Percentiles rank a stretch among this genome's conserved stretches.
Conservation (phyloP, 53 echinoderm and acorn worm genomes). For the Pentamera pediparva region DNA sequence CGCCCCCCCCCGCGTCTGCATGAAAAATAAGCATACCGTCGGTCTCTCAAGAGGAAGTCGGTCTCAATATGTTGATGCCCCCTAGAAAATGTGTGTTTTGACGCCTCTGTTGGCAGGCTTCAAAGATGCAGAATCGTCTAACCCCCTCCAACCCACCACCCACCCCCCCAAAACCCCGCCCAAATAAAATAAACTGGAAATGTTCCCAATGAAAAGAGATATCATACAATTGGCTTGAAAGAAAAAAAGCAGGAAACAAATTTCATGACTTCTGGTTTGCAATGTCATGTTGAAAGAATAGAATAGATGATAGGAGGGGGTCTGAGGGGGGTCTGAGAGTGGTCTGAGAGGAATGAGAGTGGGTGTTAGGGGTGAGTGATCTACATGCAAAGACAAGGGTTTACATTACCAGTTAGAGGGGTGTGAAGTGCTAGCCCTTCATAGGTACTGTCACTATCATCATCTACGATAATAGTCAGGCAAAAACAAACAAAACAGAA, state of each 20-base stretch:
- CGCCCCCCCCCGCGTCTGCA: too few relatives aligned
- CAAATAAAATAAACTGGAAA: background rate
- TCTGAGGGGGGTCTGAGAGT: background rate
- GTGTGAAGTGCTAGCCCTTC: conserved; percentile 25
- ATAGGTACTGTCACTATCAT: conserved; percentile 27
- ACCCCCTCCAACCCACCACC: background rate
- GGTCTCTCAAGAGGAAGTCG: too few relatives aligned
- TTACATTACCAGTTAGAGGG: conserved; percentile 30
- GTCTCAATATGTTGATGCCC: too few relatives aligned
- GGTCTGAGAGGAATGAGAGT: background rate
- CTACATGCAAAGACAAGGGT: conserved; percentile 3
- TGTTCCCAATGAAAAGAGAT: background rate
- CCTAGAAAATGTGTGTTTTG: too few relatives aligned
- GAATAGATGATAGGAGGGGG: background rate
- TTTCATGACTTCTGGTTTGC: background rate
- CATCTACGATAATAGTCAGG: background rate
- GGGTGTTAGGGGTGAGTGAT: background rate
- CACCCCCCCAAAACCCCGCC: too few relatives aligned
- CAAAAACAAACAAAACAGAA: background rate
- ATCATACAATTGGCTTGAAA: background rate
- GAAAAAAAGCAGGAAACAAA: background rate
- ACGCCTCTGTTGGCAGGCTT: too few relatives aligned
- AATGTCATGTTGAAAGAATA: background rate
- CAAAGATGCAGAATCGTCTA: background rate
- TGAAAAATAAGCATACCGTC: too few relatives aligned